These are phyloP conservation scores for Amblyjoppa proteus DNA, from an alignment of 2,888 invertebrate species.

Conservation along the genomic window DNA sequence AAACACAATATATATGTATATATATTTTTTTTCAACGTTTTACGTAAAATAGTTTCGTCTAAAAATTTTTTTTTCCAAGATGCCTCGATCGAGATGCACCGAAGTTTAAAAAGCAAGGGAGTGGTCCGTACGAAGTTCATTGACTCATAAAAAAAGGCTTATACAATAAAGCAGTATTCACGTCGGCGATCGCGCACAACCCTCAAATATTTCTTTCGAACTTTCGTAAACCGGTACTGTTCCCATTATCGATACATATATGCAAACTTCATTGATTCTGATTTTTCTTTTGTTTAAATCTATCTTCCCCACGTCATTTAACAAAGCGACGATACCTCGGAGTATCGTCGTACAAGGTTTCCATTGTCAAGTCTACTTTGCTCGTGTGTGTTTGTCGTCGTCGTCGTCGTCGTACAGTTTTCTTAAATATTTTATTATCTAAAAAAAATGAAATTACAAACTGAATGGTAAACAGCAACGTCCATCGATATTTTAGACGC, in stretches of 20 bases:
- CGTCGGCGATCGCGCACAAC: neutral
- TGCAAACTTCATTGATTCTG: slow-evolving; percentile 20
- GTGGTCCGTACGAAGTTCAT: slow-evolving; percentile 4
- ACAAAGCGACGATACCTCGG: slow-evolving; percentile 7
- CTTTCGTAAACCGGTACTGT: slow-evolving; percentile 29
- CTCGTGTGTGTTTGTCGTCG: slow-evolving; percentile 8
- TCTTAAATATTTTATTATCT: neutral
- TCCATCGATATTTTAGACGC: slow-evolving; percentile 45
- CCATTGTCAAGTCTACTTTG: slow-evolving; percentile 25
- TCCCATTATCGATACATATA: slow-evolving; percentile 17
- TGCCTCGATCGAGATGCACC: neutral
- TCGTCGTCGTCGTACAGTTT: neutral
- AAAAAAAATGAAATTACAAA: slow-evolving; percentile 2
- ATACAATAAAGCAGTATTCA: slow-evolving; percentile 9
- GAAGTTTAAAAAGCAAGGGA: slow-evolving; percentile 13
- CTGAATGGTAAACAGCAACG: slow-evolving; percentile 41
- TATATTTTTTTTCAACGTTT: too few species aligned
- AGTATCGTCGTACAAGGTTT: slow-evolving; percentile 32
- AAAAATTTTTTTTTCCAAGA: neutral
- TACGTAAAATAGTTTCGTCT: too few species aligned
- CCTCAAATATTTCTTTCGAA: slow-evolving; percentile 16
- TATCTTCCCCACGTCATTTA: slow-evolving; percentile 7
- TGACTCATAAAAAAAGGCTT: neutral
- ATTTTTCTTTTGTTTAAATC: neutral
- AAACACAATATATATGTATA: too few species aligned